A percentile compares a stretch with the other conserved stretches of the same genome.
phyloP scores from a whole-genome alignment of 2,888 invertebrate species.

The Sicus ferrugineus region DNA sequence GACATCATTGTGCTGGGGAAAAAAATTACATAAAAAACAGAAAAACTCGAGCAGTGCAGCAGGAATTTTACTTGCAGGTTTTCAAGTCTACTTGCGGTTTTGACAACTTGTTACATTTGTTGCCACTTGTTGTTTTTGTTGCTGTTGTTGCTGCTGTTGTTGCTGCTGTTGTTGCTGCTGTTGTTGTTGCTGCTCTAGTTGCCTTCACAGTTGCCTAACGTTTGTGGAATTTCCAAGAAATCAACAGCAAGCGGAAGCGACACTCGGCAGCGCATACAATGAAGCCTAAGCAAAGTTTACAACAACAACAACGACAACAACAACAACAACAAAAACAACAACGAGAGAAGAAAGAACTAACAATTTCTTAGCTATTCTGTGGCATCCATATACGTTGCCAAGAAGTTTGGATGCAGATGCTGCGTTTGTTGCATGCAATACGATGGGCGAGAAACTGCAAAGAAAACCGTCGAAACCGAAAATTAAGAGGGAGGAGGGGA shows the following conservation, averaged over 20 bases:
- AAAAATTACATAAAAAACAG: neutral
- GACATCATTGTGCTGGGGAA: too few relatives aligned
- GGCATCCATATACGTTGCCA: conserved; percentile 10
- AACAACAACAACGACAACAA: neutral
- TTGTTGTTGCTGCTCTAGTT: neutral
- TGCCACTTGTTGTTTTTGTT: neutral
- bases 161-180: neutral
- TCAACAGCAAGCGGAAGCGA: neutral
- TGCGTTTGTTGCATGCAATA: conserved; percentile 11
- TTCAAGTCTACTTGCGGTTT: neutral
- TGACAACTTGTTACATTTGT: neutral
- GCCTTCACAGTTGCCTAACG: neutral
- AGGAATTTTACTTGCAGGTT: neutral
- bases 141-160: neutral
- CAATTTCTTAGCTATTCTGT: neutral
- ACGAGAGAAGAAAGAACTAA: neutral
- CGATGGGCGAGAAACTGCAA: conserved; percentile 5
- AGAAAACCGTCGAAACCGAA: neutral
- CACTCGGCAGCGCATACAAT: neutral
- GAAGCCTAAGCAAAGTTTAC: neutral
- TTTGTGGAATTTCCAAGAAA: conserved; percentile 8
- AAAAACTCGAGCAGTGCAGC: neutral
- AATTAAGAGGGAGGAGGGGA: neutral
- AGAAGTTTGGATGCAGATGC: conserved; percentile 13
- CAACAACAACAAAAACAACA: neutral